A percentile compares a stretch with the other conserved stretches of the same genome.
phyloP scores from a whole-genome alignment of 2,888 invertebrate genomes.

The Geotrupes spiniger region DNA sequence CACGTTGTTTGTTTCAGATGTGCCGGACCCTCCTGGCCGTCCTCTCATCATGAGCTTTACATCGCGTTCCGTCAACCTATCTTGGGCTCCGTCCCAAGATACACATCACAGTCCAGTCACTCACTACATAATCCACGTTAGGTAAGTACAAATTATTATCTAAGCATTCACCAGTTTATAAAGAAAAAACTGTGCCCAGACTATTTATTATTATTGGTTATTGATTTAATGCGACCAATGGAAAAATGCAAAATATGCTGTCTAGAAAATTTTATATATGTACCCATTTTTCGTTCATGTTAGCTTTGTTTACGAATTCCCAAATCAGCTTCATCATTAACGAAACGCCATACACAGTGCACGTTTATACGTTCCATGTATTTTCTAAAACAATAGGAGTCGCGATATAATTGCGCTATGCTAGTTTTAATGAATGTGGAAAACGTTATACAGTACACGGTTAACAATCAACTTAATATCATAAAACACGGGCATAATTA shows the following conservation, averaged over 20 bases:
- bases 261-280: no score
- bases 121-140: slow-evolving; percentile 70
- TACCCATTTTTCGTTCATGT: no score
- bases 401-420: not conserved
- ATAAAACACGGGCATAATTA: slow-evolving; percentile 1
- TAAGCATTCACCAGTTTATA: no score
- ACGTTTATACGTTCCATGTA: no score
- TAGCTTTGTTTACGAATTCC: no score
- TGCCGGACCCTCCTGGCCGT: slow-evolving; percentile 68
- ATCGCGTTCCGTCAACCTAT: slow-evolving; percentile 69
- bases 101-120: slow-evolving; percentile 66
- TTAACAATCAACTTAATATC: not conserved
- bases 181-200: no score
- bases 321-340: no score
- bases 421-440: not conserved
- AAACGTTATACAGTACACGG: not conserved
- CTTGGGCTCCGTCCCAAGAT: slow-evolving; percentile 71
- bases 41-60: slow-evolving; percentile 71
- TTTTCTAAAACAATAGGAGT: not conserved
- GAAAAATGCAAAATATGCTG: not conserved
- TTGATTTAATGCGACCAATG: no score
- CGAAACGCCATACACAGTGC: no score
- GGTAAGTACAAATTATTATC: slow-evolving; percentile 56
- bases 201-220: no score
- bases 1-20: slow-evolving; percentile 54